phyloP scores from a whole-genome alignment of 2,113 vertebrate genomes.

The Vireo altiloquus region DNA sequence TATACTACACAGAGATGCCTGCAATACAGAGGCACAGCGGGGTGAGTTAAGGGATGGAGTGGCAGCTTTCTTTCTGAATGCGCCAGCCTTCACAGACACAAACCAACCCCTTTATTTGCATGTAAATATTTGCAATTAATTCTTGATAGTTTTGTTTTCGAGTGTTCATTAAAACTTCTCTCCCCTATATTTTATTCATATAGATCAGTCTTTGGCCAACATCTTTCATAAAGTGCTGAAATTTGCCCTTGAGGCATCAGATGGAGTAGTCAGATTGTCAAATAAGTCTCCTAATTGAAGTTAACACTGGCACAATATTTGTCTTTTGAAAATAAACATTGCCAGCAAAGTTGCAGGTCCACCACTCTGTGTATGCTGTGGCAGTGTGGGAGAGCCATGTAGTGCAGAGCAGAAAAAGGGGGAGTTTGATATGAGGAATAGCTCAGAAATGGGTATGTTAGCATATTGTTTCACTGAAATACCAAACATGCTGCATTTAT shows the following conservation, averaged over 20 bases:
- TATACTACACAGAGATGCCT: neutral
- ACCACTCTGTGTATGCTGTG: neutral
- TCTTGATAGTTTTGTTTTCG: conserved; percentile 41
- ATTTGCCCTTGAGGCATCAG: conserved; percentile 83
- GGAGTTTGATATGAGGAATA: neutral
- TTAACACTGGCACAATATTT: conserved; percentile 76
- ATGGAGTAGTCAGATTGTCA: conserved; percentile 80
- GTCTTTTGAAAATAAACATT: conserved; percentile 76
- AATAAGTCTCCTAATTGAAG: conserved; percentile 77
- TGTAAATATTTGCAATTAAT: conserved; percentile 46
- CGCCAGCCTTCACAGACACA: neutral
- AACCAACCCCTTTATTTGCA: conserved; percentile 35
- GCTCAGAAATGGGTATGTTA: neutral
- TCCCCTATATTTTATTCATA: conserved; percentile 73
- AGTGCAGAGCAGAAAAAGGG: neutral
- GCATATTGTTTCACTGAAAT: conserved; percentile 5
- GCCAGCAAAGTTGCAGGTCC: conserved; percentile 66
- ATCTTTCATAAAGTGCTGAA: conserved; percentile 72
- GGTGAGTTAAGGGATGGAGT: neutral
- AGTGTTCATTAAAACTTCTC: conserved; percentile 57
- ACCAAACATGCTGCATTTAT: neutral
- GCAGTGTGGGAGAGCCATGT: conserved; percentile 30
- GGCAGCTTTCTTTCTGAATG: neutral
- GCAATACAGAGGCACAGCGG: neutral
- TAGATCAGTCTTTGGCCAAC: conserved; percentile 48